Percentiles rank a stretch among this genome's conserved stretches.
phyloP scores from a whole-genome alignment of 2,797 vertebrate genomes.

The Pangasius larnaudii region DNA sequence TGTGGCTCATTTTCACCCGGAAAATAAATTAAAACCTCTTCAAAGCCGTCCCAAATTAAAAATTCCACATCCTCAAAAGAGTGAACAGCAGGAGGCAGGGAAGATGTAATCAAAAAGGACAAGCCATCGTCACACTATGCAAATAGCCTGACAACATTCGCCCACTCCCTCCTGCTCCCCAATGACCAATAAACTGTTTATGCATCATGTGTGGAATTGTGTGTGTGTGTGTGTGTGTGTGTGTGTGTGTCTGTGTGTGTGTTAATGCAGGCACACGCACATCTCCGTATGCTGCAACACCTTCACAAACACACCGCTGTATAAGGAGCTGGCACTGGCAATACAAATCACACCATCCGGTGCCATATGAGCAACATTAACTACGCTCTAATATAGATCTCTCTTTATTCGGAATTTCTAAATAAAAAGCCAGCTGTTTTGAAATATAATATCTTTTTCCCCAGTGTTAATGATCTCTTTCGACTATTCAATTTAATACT shows the following conservation, averaged over 20 bases:
- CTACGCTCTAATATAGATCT: not conserved
- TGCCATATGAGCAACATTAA: not conserved
- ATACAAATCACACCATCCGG: constrained; percentile 2
- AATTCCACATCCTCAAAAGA: constrained; percentile 62
- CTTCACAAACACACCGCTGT: constrained; percentile 1
- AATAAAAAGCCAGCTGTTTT: not conserved
- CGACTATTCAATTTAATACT: not conserved
- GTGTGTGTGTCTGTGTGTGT: constrained; percentile 36
- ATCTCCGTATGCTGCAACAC: not conserved
- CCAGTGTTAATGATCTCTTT: not conserved
- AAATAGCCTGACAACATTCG: constrained; percentile 73
- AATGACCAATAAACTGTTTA: constrained; percentile 63
- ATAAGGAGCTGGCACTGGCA: not conserved
- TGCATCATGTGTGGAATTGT: constrained; percentile 24
- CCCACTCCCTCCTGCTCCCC: constrained; percentile 50
- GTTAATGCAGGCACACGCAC: constrained; percentile 9
- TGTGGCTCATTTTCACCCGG: constrained; percentile 41
- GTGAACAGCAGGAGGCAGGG: constrained; percentile 69
- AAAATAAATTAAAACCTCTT: constrained; percentile 61
- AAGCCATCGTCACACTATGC: constrained; percentile 70
- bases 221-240: constrained; percentile 31
- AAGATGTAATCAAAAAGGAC: constrained; percentile 76
- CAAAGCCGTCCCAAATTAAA: constrained; percentile 69
- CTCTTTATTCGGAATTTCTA: not conserved
- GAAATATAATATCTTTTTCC: not conserved